Evolutionary conservation across 2,797 vertebrate species (phyloP).

Genomic region (Dicrostonyx torquatus): DNA sequence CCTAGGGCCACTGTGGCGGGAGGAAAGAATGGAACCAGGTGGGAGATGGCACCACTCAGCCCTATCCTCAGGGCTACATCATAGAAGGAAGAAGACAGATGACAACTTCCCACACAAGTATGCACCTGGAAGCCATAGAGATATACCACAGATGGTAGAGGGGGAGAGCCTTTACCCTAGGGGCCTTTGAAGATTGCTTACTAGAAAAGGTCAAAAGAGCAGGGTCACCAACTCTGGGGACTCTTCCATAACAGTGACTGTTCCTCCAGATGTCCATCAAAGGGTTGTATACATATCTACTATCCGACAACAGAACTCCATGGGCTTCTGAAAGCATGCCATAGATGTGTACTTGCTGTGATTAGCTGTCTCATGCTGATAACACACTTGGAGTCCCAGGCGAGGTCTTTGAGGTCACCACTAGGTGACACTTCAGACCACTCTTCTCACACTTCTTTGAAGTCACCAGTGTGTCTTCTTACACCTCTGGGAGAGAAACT

Average conservation of each 20-base stretch:
- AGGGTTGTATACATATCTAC: neutral
- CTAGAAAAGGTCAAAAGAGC: neutral
- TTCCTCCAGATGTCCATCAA: neutral
- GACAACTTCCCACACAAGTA: neutral
- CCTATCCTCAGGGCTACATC: neutral
- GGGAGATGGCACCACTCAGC: neutral
- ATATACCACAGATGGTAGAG: neutral
- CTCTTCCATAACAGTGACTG: neutral
- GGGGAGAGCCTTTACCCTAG: neutral
- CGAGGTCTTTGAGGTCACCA: neutral
- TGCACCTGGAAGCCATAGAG: neutral
- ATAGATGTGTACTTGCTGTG: neutral
- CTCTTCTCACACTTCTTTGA: neutral
- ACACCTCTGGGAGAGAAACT: rapidly evolving
- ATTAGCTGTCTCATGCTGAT: neutral
- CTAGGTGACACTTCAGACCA: neutral
- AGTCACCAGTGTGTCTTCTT: neutral
- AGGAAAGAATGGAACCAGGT: neutral
- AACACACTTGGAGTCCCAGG: neutral
- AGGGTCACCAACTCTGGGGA: neutral
- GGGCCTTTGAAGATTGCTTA: neutral
- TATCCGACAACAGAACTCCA: neutral
- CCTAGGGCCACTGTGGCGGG: neutral
- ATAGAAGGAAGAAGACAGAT: neutral
- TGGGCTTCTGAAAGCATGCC: neutral